Conservation (phyloP, 2,113 vertebrate genomes). For the Apaloderma vittatum region DNA sequence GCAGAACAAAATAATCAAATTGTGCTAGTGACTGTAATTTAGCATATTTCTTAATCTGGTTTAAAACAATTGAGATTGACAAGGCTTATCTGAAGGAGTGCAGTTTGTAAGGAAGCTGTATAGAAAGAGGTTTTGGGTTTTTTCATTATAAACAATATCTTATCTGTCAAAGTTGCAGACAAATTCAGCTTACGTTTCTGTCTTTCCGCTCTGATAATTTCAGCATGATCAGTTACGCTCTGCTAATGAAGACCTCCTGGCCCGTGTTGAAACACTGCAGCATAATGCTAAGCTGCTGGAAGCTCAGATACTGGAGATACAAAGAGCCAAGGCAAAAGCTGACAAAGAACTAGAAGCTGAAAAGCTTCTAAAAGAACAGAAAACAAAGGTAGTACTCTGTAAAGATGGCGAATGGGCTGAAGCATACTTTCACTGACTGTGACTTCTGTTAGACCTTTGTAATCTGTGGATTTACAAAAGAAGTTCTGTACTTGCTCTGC, state of each 20-base stretch:
- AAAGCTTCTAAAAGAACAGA: constrained; percentile 90
- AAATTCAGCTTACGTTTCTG: neutral
- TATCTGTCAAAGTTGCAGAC: neutral
- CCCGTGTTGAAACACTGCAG: constrained; percentile 85
- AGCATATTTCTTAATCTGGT: neutral
- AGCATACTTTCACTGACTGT: neutral
- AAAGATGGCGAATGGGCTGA: neutral
- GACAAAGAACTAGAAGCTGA: constrained; percentile 91
- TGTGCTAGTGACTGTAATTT: neutral
- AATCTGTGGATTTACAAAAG: neutral
- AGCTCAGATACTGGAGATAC: constrained; percentile 86
- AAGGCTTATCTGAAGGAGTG: neutral
- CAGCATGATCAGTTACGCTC: constrained; percentile 86
- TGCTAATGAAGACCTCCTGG: constrained; percentile 88
- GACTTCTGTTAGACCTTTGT: neutral
- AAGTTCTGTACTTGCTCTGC: neutral
- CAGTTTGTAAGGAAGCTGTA: neutral
- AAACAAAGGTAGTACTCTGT: constrained; percentile 86
- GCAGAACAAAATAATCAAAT: neutral
- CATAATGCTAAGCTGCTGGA: constrained; percentile 87
- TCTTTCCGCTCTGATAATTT: constrained; percentile 3
- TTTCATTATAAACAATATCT: neutral
- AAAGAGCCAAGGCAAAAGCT: constrained; percentile 79
- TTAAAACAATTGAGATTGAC: neutral
- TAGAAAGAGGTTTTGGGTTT: neutral